Evolutionary conservation across 2,797 vertebrate genomes (phyloP), one percentile per base, ranked within the genome.

Genomic region (Synaphobranchus kaupii): DNA sequence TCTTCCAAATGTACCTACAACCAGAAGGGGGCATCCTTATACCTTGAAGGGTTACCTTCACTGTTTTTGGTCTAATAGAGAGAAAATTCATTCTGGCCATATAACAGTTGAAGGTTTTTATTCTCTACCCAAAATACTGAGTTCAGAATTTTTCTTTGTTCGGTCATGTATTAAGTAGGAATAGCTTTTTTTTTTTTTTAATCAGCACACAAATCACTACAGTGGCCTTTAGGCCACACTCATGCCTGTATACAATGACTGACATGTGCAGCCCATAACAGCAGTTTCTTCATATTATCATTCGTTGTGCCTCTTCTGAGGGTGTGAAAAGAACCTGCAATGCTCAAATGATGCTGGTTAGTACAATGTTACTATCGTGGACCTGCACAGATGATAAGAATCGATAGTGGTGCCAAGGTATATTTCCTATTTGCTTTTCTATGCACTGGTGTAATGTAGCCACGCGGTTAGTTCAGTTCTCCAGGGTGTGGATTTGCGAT

Each of bases 21-120:
- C 63, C 86, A 87, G 31, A 44, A 84, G 86, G 82, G 86, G 86
- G 82, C 81, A 84, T 22, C 28, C 34, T 87, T 76, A 76, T 13
- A 73, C 86, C 63, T 52, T 84, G 50, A 34, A 48, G 52, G 50
- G 44, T 82, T 50, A 50, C 39, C 48, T 7, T 7, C 1, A 3
- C 44, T 80, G 4, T 17, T 13, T 76, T 76, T 44, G n/a, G 6
- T 80, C 39, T 31, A 71, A 71, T 31, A 34, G 9, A 71, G 66
- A 71, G 3, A 28, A 68, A 68, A 68, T 9, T 8, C 7, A n/a
- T 28, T 54, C 58, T n/a, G 68, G 3, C 0, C 6, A 68, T n/a
- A n/a, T 68, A 73, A 73, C 63, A 68, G 12, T 39, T 73, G 52
- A 54, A 12, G 5, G 31, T 73, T 73, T 73, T 34, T 34, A 34